Conservation (phyloP, 2,888 invertebrate species). For the Pemphredon lugubris region DNA sequence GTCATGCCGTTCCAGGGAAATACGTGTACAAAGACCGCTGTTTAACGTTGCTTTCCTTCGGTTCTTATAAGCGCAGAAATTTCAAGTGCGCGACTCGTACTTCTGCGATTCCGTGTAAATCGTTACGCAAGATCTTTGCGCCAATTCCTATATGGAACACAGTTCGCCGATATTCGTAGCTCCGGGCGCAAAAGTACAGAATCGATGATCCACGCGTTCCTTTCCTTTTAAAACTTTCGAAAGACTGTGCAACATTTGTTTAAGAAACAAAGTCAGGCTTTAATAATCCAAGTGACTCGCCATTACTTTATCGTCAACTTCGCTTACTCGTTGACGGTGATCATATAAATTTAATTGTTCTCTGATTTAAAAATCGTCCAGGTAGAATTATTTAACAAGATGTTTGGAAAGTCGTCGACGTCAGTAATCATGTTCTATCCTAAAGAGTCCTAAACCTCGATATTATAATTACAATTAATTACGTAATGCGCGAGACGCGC, state of each 20-base stretch:
- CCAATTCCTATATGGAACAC: constrained; percentile 52
- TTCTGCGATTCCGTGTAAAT: constrained; percentile 39
- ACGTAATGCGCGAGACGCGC: too few relatives aligned
- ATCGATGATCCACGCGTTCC: constrained; percentile 16
- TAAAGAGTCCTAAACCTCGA: too few relatives aligned
- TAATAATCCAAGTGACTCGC: too few relatives aligned
- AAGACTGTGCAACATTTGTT: not conserved
- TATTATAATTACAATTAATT: too few relatives aligned
- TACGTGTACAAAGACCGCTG: not conserved
- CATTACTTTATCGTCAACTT: too few relatives aligned
- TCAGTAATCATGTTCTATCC: too few relatives aligned
- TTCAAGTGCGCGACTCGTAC: constrained; percentile 34
- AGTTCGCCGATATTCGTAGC: constrained; percentile 37
- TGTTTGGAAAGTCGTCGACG: too few relatives aligned
- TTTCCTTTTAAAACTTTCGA: constrained; percentile 12
- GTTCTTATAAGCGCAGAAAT: constrained; percentile 30
- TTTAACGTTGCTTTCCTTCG: constrained; percentile 20
- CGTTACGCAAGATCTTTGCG: constrained; percentile 55
- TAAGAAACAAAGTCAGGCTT: too few relatives aligned
- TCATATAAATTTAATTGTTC: too few relatives aligned
- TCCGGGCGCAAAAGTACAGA: constrained; percentile 8
- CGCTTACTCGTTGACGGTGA: too few relatives aligned
- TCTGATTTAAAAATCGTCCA: too few relatives aligned
- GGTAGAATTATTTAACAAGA: too few relatives aligned
- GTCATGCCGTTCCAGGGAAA: constrained; percentile 8